Base-by-base conservation (phyloP, 2,888 invertebrate species). In the Automeris io region DNA sequence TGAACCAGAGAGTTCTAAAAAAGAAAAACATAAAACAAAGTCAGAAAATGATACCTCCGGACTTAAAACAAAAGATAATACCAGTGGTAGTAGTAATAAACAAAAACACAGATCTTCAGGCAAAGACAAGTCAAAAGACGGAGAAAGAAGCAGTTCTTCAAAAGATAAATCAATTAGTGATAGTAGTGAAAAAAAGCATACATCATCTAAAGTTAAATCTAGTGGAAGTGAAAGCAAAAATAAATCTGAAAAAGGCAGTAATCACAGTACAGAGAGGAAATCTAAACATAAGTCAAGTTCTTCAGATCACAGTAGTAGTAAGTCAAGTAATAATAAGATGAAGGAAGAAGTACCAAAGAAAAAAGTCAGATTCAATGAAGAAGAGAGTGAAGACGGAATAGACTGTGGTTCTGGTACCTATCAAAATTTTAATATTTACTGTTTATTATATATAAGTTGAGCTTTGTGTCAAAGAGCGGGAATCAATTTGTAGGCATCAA, bases 351-450 rank as follows among this genome's bases (percentile, higher is more conserved):
- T 67, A 74, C 81, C 82, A 78, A 83, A 83, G 79, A 82, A 77
- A 67, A 82, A 69, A 61, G 49, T 57, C 38, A 65, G 68, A 47
- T 50, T 54, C 39, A 68, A 43, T 41, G 43, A 56, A 43, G 73
- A 79, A 25, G 74, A 85, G 33, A 82, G 77, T 45, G 89, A 89
- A 39, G 89, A 90, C 57, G 90, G 91, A 35, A 93, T 94, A 43
- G 92, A 92, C 65, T 91, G 90, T 55, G 89, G 89, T 38, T 92
- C 91, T 74, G 90, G 90, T 90, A 71, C 61, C 47, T 19, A 37
- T 24, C 12, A 25, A 18, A 26, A 9, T 19, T 12, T 12, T 8
- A 12, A 23, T 6, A 23, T 6, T 31, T 12, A 2, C 7, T 23
- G 5, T 13, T 5, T 8, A 7, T 5, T n/a, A 18, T 23, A 25